Conservation (phyloP, 2,888 invertebrate genomes). For the Fragum fragum region DNA sequence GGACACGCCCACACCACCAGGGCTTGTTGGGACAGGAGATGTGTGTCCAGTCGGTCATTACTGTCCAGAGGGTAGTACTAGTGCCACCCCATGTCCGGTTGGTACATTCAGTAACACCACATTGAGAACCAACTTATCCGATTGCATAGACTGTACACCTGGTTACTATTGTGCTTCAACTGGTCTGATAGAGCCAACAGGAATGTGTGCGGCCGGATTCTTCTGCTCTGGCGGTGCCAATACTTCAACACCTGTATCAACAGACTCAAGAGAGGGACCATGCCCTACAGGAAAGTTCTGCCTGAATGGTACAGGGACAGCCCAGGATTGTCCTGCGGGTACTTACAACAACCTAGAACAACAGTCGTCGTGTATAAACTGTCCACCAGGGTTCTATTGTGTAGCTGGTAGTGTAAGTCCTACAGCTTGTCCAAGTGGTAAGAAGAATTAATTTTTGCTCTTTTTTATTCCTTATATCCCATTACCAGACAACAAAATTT, state of each 20-base stretch:
- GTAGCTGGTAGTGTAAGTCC: conserved; percentile 73
- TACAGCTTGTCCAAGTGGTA: conserved; percentile 82
- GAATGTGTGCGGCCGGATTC: conserved; percentile 81
- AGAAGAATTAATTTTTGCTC: background rate
- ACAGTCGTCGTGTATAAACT: conserved; percentile 79
- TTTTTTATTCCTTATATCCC: too few relatives aligned
- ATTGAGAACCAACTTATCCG: conserved; percentile 63
- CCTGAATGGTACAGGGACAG: conserved; percentile 75
- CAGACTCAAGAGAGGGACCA: conserved; percentile 79
- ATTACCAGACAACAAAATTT: too few relatives aligned
- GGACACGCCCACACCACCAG: conserved; percentile 75
- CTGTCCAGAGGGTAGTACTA: conserved; percentile 79
- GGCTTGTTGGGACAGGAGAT: conserved; percentile 77
- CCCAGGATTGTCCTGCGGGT: conserved; percentile 80
- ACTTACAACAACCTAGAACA: conserved; percentile 77
- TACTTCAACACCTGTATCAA: conserved; percentile 74
- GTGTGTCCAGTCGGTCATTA: conserved; percentile 83
- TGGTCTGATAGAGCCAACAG: conserved; percentile 79
- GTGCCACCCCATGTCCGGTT: conserved; percentile 80
- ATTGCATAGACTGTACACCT: conserved; percentile 81
- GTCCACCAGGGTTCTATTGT: conserved; percentile 84
- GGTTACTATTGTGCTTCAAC: conserved; percentile 83
- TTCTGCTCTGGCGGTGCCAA: conserved; percentile 82
- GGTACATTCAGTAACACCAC: conserved; percentile 84
- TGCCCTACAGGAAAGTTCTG: conserved; percentile 84